Evolutionary conservation across 2,888 invertebrate species (phyloP), one percentile per base, ranked within the genome.

Genomic region (Trachelus iudaicus): DNA sequence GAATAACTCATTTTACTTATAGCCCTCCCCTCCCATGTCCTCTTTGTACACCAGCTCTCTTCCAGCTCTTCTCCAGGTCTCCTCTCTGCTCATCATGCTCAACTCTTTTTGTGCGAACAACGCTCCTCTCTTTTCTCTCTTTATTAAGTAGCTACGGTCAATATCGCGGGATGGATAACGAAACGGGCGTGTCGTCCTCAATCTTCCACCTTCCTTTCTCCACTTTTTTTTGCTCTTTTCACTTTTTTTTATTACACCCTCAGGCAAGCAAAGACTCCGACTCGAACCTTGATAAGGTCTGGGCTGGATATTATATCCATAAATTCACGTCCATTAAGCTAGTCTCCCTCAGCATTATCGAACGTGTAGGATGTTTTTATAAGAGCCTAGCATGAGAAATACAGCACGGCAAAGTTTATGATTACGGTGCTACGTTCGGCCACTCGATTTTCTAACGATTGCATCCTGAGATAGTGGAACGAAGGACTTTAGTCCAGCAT

Each of bases 1-100:
- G 77, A 82, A 80, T 77, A 76, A 77, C 80, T 76, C 77, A 78
- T 77, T 81, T 80, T 76, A 75, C 34, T 76, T 80, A 0, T 35
- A 75, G 69, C 74, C 37, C 76, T 71, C 75, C 77, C 79, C 75
- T 79, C 23, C 15, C 56, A 1, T 56, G 56, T 56, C 23, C 56
- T 56, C 73, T 76, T 37, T 33, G 69, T n/a, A 69, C 33, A 69
- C 33, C 69, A 68, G 69, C n/a, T 33, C 12, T 30, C 23, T 35
- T 34, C 34, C 69, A 12, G 35, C 11, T 34, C 34, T 34, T 9
- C 34, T 34, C 34, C 34, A 1, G 34, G 9, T 37, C 13, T 73
- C 23, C 73, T 35, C 31, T 33, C 15, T 35, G 34, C 37, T 35
- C 30, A 15, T 37, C 40, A 12, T 30, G 37, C 56, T 31, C 23